phyloP scores from a whole-genome alignment of 1,140 invertebrate genomes.

The Pogonomyrmex californicus region DNA sequence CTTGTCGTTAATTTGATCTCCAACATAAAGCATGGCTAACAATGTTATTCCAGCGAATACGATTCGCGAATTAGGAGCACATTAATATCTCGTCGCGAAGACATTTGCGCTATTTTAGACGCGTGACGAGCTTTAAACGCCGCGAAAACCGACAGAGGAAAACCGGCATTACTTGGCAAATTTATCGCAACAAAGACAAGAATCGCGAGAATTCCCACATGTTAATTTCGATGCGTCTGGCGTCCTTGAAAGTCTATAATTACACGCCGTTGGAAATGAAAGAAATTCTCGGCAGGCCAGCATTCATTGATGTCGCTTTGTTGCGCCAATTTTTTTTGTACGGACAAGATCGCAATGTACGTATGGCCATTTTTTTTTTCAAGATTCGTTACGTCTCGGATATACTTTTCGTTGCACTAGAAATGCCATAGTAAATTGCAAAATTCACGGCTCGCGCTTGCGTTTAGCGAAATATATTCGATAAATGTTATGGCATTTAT shows the following conservation, averaged over 20 bases:
- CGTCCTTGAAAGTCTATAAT: slow-evolving; percentile 65
- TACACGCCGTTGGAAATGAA: slow-evolving; percentile 49
- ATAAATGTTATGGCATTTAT: not conserved
- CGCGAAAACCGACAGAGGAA: slow-evolving; percentile 5
- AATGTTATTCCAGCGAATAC: not conserved
- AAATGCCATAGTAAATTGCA: not conserved
- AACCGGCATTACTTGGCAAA: slow-evolving; percentile 3
- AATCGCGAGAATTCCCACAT: slow-evolving; percentile 15
- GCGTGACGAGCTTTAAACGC: not conserved
- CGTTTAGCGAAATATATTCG: not conserved
- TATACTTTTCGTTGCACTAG: too few species aligned
- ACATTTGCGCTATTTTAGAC: not conserved
- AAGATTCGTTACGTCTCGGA: not conserved
- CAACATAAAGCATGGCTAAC: not conserved
- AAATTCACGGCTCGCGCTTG: not conserved
- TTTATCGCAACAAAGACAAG: not conserved
- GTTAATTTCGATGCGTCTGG: slow-evolving; percentile 57
- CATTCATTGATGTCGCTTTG: slow-evolving; percentile 13
- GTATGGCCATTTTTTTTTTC: slow-evolving; percentile 11
- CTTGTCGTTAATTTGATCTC: not conserved
- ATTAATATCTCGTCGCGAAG: slow-evolving; percentile 34
- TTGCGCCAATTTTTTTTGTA: slow-evolving; percentile 19
- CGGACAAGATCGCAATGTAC: not conserved
- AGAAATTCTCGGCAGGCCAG: slow-evolving; percentile 48
- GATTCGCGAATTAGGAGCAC: slow-evolving; percentile 9